These are phyloP conservation scores for Takifugu flavidus DNA, from an alignment of 2,113 vertebrate species.

Conservation along the genomic window DNA sequence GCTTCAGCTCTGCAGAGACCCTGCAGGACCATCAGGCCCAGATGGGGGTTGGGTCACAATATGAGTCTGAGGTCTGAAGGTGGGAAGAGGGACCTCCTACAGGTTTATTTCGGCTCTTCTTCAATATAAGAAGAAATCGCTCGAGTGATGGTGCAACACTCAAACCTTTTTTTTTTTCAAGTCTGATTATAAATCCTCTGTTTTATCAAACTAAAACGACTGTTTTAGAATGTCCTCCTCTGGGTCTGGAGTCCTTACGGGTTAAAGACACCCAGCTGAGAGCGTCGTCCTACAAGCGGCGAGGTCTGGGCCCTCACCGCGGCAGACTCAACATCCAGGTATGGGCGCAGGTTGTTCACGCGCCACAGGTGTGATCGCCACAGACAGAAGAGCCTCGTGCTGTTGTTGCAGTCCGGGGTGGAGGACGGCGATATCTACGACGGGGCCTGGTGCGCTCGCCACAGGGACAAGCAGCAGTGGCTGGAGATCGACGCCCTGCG, in stretches of 20 bases:
- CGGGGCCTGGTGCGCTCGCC: constrained; percentile 85
- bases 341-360: background rate
- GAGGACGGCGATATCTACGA: constrained; percentile 86
- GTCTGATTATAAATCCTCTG: no score
- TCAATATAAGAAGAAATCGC: no score
- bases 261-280: constrained; percentile 86
- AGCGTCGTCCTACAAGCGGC: constrained; percentile 85
- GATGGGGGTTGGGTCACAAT: no score
- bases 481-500: constrained; percentile 80
- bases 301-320: constrained; percentile 85
- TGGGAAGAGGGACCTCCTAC: no score
- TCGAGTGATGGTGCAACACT: no score
- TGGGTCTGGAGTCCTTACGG: constrained; percentile 88
- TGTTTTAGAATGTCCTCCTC: constrained; percentile 84
- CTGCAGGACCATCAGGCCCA: no score
- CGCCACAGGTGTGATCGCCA: no score
- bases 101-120: no score
- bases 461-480: constrained; percentile 81
- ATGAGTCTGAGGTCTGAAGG: no score
- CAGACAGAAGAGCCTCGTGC: background rate
- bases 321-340: constrained; percentile 93
- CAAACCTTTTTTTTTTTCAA: no score
- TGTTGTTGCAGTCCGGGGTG: constrained; percentile 79
- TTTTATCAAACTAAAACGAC: background rate
- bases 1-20: no score